Evolutionary conservation across 2,113 vertebrate genomes (phyloP), one percentile per base, ranked within the genome.

Genomic region (Percina caprodes): DNA sequence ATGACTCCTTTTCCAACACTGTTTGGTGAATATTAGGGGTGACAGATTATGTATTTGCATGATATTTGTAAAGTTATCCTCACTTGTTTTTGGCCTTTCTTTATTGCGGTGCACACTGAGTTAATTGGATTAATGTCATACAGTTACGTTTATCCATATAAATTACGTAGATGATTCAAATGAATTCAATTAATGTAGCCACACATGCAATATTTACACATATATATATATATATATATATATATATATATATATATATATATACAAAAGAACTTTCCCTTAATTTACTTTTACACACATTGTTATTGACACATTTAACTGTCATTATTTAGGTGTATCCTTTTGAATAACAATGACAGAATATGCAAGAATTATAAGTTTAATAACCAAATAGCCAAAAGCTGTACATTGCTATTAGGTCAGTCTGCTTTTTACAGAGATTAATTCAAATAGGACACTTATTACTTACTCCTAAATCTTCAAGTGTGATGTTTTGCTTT

Each of bases 1-100:
- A 76, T 56, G 51, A 75, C 46, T 76, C 54, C 59, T 84, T 86
- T 76, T 74, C 60, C 51, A 80, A 61, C 46, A 82, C 55, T 46
- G 66, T 67, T 67, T 77, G 46, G 48, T 73, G 30, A 21, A 60
- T 84, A 77, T 88, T 67, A 83, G 55, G 58, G 24, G 9, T 68
- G 58, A 82, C 74, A 74, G 30, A 86, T 81, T 59, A 80, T 74
- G 71, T 69, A 78, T 82, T 84, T 69, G 49, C 58, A 74, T 69
- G 77, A 75, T 72, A 26, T 87, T 84, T 68, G 21, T 48, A 49
- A 74, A 69, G 3, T 33, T 69, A 54, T 15, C 8, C 35, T 69
- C 51, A 18, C 16, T 26, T 35, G 8, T 62, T 69, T 74, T 77
- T 2, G 18, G 6, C 19, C 9, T 54, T 69, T 77, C 74, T 11